Evolutionary conservation across 2,797 vertebrate species (phyloP).

Genomic region (Dermochelys coriacea): DNA sequence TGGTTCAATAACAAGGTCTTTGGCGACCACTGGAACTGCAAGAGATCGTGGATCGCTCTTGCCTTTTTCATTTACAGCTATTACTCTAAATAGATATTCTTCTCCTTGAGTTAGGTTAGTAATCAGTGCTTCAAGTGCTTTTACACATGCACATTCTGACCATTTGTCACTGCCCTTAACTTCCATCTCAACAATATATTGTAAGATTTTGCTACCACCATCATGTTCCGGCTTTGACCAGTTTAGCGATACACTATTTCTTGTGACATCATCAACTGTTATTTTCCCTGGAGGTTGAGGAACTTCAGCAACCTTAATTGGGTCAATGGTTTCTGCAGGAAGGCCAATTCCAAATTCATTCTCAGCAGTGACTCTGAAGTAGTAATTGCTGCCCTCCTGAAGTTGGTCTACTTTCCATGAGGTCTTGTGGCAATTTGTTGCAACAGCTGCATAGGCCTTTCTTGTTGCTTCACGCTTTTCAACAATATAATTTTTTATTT

Average conservation of each 20-base stretch:
- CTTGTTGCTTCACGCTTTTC: slow-evolving; percentile 99
- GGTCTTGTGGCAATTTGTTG: slow-evolving; percentile 95
- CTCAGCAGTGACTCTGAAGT: slow-evolving; percentile 95
- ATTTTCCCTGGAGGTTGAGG: slow-evolving; percentile 96
- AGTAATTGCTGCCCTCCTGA: slow-evolving; percentile 97
- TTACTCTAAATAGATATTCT: slow-evolving; percentile 96
- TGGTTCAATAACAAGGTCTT: slow-evolving; percentile 96
- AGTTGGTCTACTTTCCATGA: slow-evolving; percentile 95
- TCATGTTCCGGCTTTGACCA: slow-evolving; percentile 98
- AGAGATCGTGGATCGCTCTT: slow-evolving; percentile 96
- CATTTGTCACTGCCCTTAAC: slow-evolving; percentile 95
- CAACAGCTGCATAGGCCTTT: slow-evolving; percentile 95
- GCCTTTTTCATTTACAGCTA: slow-evolving; percentile 97
- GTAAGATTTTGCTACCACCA: slow-evolving; percentile 95
- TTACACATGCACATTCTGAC: slow-evolving; percentile 93
- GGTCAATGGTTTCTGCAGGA: slow-evolving; percentile 89
- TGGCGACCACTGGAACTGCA: slow-evolving; percentile 93
- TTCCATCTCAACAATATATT: slow-evolving; percentile 97
- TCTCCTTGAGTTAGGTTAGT: slow-evolving; percentile 93
- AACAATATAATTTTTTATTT: slow-evolving; percentile 97
- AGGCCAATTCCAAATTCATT: slow-evolving; percentile 95
- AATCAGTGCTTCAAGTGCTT: slow-evolving; percentile 92
- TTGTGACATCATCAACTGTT: slow-evolving; percentile 94
- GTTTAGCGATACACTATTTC: slow-evolving; percentile 94
- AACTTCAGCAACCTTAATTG: slow-evolving; percentile 97